These are phyloP conservation scores for Scrobipalpa atriplicella DNA, from an alignment of 2,888 invertebrate species.

Conservation along the genomic window DNA sequence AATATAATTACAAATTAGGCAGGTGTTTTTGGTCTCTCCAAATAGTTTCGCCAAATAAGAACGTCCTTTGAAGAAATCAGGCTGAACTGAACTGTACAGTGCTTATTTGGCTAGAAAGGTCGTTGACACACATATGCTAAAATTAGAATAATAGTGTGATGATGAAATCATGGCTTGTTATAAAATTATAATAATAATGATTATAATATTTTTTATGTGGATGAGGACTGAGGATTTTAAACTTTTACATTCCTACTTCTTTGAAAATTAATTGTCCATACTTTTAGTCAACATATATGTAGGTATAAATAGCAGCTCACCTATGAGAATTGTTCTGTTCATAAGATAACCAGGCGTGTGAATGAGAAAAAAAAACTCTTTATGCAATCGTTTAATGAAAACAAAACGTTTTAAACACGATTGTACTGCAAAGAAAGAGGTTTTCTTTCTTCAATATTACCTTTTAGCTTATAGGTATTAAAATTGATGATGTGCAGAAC, in stretches of 20 bases:
- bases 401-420: neutral
- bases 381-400: constrained; percentile 5
- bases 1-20: neutral
- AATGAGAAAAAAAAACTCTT: neutral
- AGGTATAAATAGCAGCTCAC: too few relatives aligned
- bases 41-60: neutral
- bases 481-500: too few relatives aligned
- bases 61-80: constrained; percentile 1
- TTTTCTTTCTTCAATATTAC: neutral
- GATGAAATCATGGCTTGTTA: too few relatives aligned
- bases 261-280: too few relatives aligned
- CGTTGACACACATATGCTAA: neutral
- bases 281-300: too few relatives aligned
- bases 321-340: neutral
- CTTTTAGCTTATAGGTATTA: too few relatives aligned
- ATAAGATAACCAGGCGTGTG: constrained; percentile 2
- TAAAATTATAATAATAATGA: too few relatives aligned
- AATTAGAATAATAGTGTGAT: neutral
- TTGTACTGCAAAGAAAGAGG: neutral
- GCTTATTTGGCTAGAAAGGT: neutral
- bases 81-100: neutral
- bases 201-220: too few relatives aligned
- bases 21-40: constrained; percentile 4
- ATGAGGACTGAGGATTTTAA: too few relatives aligned
- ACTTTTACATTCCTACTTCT: too few relatives aligned